Conservation (phyloP, 2,113 vertebrate species). For the Meriones unguiculatus region DNA sequence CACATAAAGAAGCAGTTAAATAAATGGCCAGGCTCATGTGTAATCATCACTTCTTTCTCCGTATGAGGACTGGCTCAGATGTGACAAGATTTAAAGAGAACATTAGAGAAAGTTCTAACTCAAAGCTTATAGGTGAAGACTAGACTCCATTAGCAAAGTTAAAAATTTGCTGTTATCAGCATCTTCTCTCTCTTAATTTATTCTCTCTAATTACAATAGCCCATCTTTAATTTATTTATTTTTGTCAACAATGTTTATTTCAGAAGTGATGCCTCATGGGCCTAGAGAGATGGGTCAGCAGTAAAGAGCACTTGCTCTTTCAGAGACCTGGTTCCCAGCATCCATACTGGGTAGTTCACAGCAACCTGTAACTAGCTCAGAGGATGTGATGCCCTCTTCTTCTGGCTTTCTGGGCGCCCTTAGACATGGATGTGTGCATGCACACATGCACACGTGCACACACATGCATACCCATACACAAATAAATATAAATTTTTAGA, state of each 20-base stretch:
- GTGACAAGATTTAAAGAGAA: not conserved
- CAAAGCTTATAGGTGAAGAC: slow-evolving; percentile 44
- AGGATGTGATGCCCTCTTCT: not conserved
- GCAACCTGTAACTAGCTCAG: not conserved
- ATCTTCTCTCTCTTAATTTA: not conserved
- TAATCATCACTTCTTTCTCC: not conserved
- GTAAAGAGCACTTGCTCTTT: not conserved
- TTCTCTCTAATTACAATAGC: slow-evolving; percentile 12
- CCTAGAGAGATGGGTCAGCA: not conserved
- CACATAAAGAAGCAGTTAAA: not conserved
- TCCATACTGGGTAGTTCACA: not conserved
- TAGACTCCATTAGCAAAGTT: slow-evolving; percentile 28
- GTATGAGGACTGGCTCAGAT: not conserved
- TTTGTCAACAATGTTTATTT: slow-evolving; percentile 14
- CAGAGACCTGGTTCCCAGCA: not conserved
- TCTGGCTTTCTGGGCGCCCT: not conserved
- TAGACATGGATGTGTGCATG: not conserved
- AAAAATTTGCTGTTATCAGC: slow-evolving; percentile 41
- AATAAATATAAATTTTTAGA: not conserved
- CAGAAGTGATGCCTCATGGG: not conserved
- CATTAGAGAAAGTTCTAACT: slow-evolving; percentile 64
- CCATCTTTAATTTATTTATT: not conserved
- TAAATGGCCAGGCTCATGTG: not conserved
- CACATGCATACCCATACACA: too few relatives aligned
- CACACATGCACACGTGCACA: not conserved